These are phyloP conservation scores for Dinocampus coccinellae DNA, from an alignment of 2,888 invertebrate species.

Conservation along the genomic window DNA sequence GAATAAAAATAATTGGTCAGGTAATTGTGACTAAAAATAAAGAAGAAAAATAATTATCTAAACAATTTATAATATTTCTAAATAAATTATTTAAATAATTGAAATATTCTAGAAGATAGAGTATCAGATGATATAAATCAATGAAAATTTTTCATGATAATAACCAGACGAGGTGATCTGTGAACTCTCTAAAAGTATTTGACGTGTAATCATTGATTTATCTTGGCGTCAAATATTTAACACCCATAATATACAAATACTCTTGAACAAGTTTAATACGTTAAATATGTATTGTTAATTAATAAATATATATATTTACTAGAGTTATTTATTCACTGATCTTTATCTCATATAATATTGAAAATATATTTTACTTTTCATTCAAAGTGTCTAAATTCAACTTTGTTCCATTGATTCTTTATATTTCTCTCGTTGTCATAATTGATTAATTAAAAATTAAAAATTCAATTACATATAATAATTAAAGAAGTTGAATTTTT, in stretches of 20 bases:
- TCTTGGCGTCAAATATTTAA: slow-evolving; percentile 45
- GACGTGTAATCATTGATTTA: slow-evolving; percentile 44
- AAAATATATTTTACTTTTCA: background rate
- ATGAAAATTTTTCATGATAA: slow-evolving; percentile 18
- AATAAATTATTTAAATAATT: background rate
- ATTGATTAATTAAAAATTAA: no score
- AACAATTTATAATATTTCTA: background rate
- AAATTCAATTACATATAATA: no score
- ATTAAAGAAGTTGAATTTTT: no score
- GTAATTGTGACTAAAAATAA: slow-evolving; percentile 23
- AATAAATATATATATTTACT: background rate
- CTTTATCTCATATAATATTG: background rate
- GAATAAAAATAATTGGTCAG: slow-evolving; percentile 6
- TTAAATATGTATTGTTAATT: background rate
- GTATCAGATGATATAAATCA: slow-evolving; percentile 10
- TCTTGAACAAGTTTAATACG: background rate
- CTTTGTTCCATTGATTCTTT: background rate
- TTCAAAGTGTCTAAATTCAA: background rate
- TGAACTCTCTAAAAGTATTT: slow-evolving; percentile 27
- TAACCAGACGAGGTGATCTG: slow-evolving; percentile 38
- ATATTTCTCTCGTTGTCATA: background rate
- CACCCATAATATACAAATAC: slow-evolving; percentile 29
- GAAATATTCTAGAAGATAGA: no score
- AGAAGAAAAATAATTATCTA: background rate
- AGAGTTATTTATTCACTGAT: background rate